Evolutionary conservation across 1,140 invertebrate species (phyloP).

Genomic region (Leptopilina clavipes): DNA sequence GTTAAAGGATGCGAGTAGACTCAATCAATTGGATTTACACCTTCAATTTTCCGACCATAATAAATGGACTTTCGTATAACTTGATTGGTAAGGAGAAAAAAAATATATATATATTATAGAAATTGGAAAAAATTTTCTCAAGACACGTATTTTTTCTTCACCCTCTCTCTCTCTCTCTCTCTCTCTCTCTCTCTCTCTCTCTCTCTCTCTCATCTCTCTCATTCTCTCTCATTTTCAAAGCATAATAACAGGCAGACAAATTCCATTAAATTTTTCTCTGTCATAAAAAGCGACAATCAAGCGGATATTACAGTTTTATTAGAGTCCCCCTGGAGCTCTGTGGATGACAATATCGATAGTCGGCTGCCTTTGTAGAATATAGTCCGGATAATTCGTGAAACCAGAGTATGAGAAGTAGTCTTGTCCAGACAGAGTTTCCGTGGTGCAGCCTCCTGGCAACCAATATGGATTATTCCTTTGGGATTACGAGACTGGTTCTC

Average conservation of each 20-base stretch:
- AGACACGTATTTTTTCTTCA: no score
- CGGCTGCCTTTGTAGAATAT: conserved; percentile 6
- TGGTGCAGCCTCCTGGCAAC: conserved; percentile 44
- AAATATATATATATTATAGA: no score
- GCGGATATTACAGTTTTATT: conserved; percentile 1
- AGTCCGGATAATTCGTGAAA: conserved; percentile 9
- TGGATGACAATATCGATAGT: conserved; percentile 31
- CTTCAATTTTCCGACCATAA: no score
- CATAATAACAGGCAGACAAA: not conserved
- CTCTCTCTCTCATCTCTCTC: no score
- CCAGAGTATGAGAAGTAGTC: conserved; percentile 13
- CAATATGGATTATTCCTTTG: conserved; percentile 52
- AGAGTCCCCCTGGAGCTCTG: conserved; percentile 5
- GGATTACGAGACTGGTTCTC: conserved; percentile 37
- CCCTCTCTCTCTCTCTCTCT: no score
- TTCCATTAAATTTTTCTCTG: not conserved
- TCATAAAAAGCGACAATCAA: conserved; percentile 15
- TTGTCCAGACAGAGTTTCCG: conserved; percentile 32
- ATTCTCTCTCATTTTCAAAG: no score
- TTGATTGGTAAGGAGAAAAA: no score
- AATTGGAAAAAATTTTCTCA: no score
- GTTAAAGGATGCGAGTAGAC: no score
- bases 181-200: no score
- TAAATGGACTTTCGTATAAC: no score
- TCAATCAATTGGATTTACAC: no score